A percentile compares a stretch with the other conserved stretches of the same genome.
phyloP scores from a whole-genome alignment of 2,888 invertebrate genomes.

The Standfussiana lucernea region DNA sequence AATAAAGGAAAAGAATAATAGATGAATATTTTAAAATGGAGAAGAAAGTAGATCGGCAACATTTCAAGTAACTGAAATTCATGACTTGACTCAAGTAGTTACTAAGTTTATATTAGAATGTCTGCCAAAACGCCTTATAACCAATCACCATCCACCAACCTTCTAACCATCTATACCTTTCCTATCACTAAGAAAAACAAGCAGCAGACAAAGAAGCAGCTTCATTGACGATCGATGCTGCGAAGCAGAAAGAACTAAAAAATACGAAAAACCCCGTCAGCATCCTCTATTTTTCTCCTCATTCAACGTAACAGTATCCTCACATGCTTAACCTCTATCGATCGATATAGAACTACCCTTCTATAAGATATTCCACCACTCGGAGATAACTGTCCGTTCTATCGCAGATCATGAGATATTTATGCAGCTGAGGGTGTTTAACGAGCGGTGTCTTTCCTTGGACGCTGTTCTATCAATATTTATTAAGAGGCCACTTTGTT shows the following conservation, averaged over 20 bases:
- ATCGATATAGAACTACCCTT: slow-evolving; percentile 43
- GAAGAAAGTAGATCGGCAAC: neutral
- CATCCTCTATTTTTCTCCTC: neutral
- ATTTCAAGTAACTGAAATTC: neutral
- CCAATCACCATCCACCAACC: too few relatives aligned
- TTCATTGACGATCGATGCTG: neutral
- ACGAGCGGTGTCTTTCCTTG: slow-evolving; percentile 57
- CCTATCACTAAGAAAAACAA: neutral
- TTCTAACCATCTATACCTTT: neutral
- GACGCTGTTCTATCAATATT: slow-evolving; percentile 70
- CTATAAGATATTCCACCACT: slow-evolving; percentile 58
- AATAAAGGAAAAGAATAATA: neutral
- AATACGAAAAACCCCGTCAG: neutral
- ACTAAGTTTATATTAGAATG: neutral
- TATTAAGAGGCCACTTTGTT: slow-evolving; percentile 64
- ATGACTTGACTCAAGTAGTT: neutral
- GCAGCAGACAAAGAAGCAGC: neutral
- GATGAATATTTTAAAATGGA: too few relatives aligned
- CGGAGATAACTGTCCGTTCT: slow-evolving; percentile 62
- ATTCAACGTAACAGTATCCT: slow-evolving; percentile 22
- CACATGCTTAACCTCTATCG: slow-evolving; percentile 46
- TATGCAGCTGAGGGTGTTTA: slow-evolving; percentile 63
- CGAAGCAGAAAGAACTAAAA: neutral
- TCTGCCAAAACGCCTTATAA: neutral
- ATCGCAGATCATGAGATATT: slow-evolving; percentile 67